Conservation (phyloP, 2,113 vertebrate species). For the Sylvietta virens region DNA sequence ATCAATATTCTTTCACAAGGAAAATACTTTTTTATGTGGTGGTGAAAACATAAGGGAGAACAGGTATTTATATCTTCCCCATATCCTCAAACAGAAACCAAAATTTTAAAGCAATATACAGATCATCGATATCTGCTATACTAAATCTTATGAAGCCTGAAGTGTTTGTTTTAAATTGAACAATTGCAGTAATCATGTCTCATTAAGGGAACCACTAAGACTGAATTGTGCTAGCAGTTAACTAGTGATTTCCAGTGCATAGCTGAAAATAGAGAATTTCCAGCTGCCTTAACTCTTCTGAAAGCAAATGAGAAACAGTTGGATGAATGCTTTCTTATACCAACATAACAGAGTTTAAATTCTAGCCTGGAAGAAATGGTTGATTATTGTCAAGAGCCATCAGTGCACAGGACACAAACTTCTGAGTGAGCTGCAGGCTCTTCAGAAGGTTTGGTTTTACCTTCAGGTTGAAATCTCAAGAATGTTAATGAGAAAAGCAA, state of each 20-base stretch:
- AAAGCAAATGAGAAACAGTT: neutral
- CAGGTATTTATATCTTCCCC: neutral
- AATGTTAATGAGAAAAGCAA: neutral
- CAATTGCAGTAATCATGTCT: neutral
- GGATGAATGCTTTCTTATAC: neutral
- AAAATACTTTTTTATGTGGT: neutral
- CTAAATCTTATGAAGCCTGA: neutral
- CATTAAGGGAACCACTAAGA: neutral
- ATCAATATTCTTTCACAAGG: neutral
- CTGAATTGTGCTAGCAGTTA: neutral
- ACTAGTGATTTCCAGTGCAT: neutral
- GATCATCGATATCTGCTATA: neutral
- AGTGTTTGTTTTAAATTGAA: neutral
- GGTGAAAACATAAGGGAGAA: neutral
- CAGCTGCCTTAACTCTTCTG: neutral
- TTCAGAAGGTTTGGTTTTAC: neutral
- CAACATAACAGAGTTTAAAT: neutral
- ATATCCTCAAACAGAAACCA: neutral
- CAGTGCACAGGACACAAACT: neutral
- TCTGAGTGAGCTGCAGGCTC: neutral
- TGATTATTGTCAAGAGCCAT: neutral
- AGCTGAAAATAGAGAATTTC: neutral
- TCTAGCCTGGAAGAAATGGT: neutral
- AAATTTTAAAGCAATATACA: neutral
- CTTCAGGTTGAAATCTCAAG: neutral